phyloP scores from a whole-genome alignment of 1,140 invertebrate species.

The Pomacea maculata region DNA sequence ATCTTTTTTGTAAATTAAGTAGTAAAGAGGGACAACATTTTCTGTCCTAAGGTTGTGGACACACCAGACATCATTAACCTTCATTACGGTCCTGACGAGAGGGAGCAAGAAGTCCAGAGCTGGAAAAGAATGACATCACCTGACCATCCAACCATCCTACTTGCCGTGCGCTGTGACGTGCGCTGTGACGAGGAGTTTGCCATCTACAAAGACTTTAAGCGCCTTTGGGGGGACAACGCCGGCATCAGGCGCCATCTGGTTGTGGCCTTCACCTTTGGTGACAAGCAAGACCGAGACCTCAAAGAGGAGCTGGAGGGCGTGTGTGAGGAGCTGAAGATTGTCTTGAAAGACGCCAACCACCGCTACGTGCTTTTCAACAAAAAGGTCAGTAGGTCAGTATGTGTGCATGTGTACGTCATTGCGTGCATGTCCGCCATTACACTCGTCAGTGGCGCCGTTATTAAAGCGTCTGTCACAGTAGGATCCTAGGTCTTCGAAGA shows the following conservation, averaged over 20 bases:
- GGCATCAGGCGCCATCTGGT: too few relatives aligned
- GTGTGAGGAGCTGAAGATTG: not conserved
- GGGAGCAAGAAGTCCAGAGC: not conserved
- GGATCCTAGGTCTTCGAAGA: too few relatives aligned
- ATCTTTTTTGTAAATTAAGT: too few relatives aligned
- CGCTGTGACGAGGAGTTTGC: not conserved
- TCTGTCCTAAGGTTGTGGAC: not conserved
- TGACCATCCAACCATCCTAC: not conserved
- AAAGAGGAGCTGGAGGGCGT: not conserved
- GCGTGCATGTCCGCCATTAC: too few relatives aligned
- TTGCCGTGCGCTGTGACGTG: not conserved
- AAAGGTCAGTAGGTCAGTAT: not conserved
- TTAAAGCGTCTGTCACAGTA: too few relatives aligned
- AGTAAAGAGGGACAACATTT: too few relatives aligned
- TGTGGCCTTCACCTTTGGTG: too few relatives aligned
- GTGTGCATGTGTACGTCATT: too few relatives aligned
- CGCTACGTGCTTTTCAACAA: not conserved
- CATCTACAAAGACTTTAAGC: not conserved
- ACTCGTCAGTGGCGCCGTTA: too few relatives aligned
- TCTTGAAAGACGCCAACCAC: not conserved
- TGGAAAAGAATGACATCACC: not conserved
- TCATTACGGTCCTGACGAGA: not conserved
- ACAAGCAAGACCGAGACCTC: not conserved
- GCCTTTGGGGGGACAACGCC: too few relatives aligned
- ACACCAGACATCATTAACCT: conserved; percentile 1